A percentile compares a stretch with the other conserved stretches of the same genome.
Conservation (phyloP, 2,888 invertebrate species). For the Diaperis boleti region DNA sequence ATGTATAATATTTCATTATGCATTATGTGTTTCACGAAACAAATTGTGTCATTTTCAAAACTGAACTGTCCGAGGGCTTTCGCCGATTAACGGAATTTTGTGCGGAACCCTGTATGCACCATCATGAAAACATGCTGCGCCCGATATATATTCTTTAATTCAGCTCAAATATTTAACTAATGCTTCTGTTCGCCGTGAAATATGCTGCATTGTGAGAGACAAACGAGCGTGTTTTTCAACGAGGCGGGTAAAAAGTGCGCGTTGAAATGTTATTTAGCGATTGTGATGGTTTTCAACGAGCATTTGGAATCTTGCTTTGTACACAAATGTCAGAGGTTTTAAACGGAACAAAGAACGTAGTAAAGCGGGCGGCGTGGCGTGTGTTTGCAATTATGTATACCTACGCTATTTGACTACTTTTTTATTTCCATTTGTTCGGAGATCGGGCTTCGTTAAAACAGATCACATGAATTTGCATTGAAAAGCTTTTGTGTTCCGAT, state of each 20-base stretch:
- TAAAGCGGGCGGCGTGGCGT: conserved; percentile 42
- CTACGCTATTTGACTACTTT: conserved; percentile 37
- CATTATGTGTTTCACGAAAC: too few relatives aligned
- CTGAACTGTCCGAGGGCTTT: too few relatives aligned
- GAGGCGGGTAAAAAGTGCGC: conserved; percentile 51
- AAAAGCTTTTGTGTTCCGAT: conserved; percentile 33
- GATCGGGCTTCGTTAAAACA: conserved; percentile 36
- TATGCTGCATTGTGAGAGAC: conserved; percentile 56
- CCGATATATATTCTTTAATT: conserved; percentile 44
- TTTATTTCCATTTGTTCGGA: conserved; percentile 27
- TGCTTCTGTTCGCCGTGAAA: conserved; percentile 53
- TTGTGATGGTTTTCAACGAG: conserved; percentile 54
- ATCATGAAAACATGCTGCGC: too few relatives aligned
- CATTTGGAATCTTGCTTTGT: conserved; percentile 49
- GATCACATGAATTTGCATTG: conserved; percentile 32
- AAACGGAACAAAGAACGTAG: conserved; percentile 42
- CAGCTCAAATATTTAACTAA: conserved; percentile 47
- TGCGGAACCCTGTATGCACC: too few relatives aligned
- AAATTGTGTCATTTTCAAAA: too few relatives aligned
- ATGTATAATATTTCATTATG: too few relatives aligned
- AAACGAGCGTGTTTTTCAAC: conserved; percentile 55
- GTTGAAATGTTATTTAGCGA: conserved; percentile 57
- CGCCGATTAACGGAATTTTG: too few relatives aligned
- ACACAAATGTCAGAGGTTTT: conserved; percentile 47
- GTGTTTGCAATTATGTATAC: conserved; percentile 45